phyloP scores from a whole-genome alignment of 1,140 invertebrate genomes.

The Neodiprion pinetum region DNA sequence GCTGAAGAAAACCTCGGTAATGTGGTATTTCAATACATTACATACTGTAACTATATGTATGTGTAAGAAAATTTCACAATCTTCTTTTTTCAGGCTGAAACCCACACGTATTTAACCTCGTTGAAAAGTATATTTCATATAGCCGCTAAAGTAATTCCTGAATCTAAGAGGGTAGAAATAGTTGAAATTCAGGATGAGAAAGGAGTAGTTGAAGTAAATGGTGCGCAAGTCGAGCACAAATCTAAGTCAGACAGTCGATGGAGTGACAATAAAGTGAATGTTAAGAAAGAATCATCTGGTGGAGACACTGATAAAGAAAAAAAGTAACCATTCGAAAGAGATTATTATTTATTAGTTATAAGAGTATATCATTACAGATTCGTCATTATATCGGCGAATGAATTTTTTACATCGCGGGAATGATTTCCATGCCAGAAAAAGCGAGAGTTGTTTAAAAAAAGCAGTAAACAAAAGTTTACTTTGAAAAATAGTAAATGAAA shows the following conservation, averaged over 20 bases:
- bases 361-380: not conserved
- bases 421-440: too few relatives aligned
- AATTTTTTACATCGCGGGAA: too few relatives aligned
- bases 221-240: slow-evolving; percentile 53
- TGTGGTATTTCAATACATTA: slow-evolving; percentile 23
- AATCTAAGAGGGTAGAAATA: slow-evolving; percentile 56
- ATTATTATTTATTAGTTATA: slow-evolving; percentile 6
- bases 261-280: slow-evolving; percentile 52
- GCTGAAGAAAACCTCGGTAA: slow-evolving; percentile 63
- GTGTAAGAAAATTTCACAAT: not conserved
- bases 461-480: too few relatives aligned
- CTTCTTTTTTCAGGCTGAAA: slow-evolving; percentile 49
- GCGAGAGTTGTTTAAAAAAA: too few relatives aligned
- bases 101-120: slow-evolving; percentile 52
- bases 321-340: slow-evolving; percentile 32
- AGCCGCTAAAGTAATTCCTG: slow-evolving; percentile 54
- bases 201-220: slow-evolving; percentile 50
- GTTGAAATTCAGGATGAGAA: slow-evolving; percentile 61
- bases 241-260: slow-evolving; percentile 58
- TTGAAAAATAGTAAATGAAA: too few relatives aligned
- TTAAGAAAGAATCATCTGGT: slow-evolving; percentile 51
- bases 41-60: not conserved
- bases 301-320: slow-evolving; percentile 49
- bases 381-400: too few relatives aligned
- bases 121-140: slow-evolving; percentile 56